Conservation (phyloP, 64 coral and sea anemone species). For the Acropora yongei region DNA sequence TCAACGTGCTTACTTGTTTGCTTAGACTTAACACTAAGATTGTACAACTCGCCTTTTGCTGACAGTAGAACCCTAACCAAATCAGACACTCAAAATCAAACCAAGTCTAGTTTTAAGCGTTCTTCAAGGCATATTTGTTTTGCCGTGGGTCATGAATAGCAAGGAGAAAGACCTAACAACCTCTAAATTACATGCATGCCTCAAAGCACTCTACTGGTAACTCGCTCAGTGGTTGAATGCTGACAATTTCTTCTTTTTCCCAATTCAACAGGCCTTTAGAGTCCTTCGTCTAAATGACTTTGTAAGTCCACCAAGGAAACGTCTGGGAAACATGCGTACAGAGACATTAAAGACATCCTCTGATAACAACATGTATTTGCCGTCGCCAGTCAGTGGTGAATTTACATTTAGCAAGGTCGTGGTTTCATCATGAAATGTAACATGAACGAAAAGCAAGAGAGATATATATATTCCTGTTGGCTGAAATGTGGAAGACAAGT, state of each 20-base stretch:
- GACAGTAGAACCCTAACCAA: too few relatives aligned
- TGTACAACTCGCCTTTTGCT: too few relatives aligned
- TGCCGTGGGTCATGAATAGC: too few relatives aligned
- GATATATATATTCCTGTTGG: neutral
- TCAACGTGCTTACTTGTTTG: too few relatives aligned
- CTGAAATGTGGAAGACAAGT: neutral
- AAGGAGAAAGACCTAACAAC: too few relatives aligned
- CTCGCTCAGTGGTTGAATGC: too few relatives aligned
- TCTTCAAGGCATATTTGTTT: too few relatives aligned
- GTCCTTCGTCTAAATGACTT: constrained; percentile 17
- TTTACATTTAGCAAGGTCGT: neutral
- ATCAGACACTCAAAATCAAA: too few relatives aligned
- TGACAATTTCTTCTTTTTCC: neutral
- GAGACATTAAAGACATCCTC: neutral
- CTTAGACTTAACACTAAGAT: too few relatives aligned
- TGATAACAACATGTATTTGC: constrained; percentile 17
- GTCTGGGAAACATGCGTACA: neutral
- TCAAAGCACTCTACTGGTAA: too few relatives aligned
- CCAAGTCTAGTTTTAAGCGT: too few relatives aligned
- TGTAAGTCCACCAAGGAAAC: neutral
- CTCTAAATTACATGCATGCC: too few relatives aligned
- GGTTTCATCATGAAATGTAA: neutral
- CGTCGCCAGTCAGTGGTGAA: constrained; percentile 17
- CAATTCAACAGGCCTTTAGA: constrained; percentile 6
- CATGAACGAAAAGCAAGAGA: neutral